Evolutionary conservation across 1,140 invertebrate species (phyloP).

Genomic region (Temnothorax nylanderi): DNA sequence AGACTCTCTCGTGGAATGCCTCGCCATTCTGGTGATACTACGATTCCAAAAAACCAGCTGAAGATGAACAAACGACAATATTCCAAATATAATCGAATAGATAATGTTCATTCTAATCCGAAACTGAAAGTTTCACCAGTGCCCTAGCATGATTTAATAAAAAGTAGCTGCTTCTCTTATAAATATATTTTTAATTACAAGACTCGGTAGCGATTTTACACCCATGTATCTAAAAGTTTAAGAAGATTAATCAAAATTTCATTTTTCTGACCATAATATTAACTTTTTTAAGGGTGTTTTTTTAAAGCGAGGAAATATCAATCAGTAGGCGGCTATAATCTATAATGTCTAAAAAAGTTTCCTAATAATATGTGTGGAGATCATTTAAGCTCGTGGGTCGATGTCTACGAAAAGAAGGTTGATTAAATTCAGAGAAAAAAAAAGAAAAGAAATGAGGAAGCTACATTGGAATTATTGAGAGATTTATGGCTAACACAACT

Average conservation of each 20-base stretch:
- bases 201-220: not conserved
- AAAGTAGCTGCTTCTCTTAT: not conserved
- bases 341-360: conserved; percentile 15
- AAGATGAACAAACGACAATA: not conserved
- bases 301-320: conserved; percentile 4
- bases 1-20: conserved; percentile 61
- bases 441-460: not conserved
- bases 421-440: not conserved
- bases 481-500: conserved; percentile 5
- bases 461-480: conserved; percentile 13
- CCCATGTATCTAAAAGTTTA: not conserved
- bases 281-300: not conserved
- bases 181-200: not conserved
- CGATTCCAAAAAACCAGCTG: conserved; percentile 50
- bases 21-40: conserved; percentile 20
- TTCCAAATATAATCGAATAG: not conserved
- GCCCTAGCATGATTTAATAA: not conserved
- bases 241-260: not conserved
- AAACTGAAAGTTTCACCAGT: not conserved
- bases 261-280: not conserved
- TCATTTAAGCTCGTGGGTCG: not conserved
- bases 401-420: not conserved
- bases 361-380: not conserved
- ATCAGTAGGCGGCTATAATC: not conserved
- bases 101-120: not conserved